phyloP scores from a whole-genome alignment of 2,113 vertebrate species.

The Dasyornis broadbenti region DNA sequence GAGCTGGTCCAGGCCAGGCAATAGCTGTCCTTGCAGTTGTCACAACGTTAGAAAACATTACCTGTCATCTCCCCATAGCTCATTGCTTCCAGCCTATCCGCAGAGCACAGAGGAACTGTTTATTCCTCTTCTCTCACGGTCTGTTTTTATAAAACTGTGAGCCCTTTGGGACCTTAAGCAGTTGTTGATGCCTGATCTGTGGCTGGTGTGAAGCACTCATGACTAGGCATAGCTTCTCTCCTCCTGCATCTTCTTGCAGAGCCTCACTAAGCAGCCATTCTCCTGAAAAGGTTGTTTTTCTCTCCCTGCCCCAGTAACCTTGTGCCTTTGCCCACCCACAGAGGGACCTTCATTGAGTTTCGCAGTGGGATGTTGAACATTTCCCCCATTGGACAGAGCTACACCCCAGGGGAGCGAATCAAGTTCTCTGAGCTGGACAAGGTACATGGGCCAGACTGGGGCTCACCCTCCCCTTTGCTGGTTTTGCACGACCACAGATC shows the following conservation, averaged over 20 bases:
- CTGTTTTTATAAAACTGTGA: background rate
- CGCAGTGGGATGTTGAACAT: slow-evolving; percentile 95
- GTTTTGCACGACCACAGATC: background rate
- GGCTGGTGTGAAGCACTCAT: background rate
- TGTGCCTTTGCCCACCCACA: slow-evolving; percentile 27
- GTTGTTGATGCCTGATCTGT: background rate
- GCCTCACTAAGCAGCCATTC: background rate
- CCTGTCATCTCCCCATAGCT: background rate
- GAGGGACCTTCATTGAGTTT: slow-evolving; percentile 98
- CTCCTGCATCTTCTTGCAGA: background rate
- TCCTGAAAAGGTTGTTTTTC: background rate
- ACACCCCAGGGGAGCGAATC: slow-evolving; percentile 86
- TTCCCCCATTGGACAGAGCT: slow-evolving; percentile 95
- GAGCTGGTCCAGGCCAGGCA: background rate
- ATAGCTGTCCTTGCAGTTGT: background rate
- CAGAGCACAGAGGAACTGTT: background rate
- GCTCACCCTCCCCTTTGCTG: background rate
- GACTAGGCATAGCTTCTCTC: background rate
- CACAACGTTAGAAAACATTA: background rate
- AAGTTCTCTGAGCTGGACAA: slow-evolving; percentile 97
- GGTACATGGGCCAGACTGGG: slow-evolving; percentile 54
- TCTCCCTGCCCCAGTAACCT: background rate
- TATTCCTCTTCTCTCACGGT: background rate
- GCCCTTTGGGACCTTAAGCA: background rate
- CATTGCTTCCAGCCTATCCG: background rate